Percentiles rank a stretch among this genome's conserved stretches.
Conservation (phyloP, 2,113 vertebrate species). For the Mustelus asterias region DNA sequence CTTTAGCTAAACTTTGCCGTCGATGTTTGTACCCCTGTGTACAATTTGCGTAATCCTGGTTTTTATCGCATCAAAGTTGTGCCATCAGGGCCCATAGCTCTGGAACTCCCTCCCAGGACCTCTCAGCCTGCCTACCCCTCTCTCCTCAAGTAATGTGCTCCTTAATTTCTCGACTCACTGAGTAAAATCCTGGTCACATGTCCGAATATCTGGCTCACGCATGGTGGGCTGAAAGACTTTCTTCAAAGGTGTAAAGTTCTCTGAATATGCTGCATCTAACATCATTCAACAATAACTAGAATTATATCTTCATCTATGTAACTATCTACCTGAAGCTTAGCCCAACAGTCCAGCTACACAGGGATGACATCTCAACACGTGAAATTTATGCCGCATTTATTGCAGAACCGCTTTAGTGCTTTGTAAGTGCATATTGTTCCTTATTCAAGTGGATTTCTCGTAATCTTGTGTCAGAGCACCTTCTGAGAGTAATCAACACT, state of each 20-base stretch:
- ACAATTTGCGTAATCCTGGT: too few species aligned
- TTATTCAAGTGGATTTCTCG: background rate
- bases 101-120: too few species aligned
- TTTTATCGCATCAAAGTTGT: too few species aligned
- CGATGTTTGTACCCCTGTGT: too few species aligned
- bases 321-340: background rate
- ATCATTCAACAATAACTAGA: background rate
- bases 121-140: too few species aligned
- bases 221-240: background rate
- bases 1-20: too few species aligned
- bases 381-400: background rate
- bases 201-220: background rate
- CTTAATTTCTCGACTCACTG: too few species aligned
- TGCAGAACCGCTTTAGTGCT: background rate
- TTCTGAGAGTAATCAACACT: background rate
- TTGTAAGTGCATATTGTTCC: background rate
- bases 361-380: background rate
- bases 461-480: background rate
- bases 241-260: background rate
- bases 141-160: too few species aligned
- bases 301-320: background rate
- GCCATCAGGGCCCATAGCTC: too few species aligned
- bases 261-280: background rate
- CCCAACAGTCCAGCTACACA: background rate
- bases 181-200: too few species aligned